These are phyloP conservation scores for Platysteira castanea DNA, from an alignment of 2,113 vertebrate species.

Conservation along the genomic window DNA sequence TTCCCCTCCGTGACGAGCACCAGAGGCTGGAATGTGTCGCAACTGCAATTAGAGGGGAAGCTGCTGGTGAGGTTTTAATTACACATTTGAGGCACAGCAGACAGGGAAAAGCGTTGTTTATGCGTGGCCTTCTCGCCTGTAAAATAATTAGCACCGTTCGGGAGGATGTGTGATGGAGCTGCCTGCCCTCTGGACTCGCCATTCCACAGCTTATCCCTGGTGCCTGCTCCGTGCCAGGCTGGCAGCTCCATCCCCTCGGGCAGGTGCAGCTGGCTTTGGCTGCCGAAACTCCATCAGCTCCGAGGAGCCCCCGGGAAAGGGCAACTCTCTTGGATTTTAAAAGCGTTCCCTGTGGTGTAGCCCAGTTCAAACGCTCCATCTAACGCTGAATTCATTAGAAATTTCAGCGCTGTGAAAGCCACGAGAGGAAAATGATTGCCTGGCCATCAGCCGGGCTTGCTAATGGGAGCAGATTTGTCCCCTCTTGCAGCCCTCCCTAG, in stretches of 20 bases:
- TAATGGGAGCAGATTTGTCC: neutral
- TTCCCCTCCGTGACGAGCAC: neutral
- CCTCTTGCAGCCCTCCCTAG: neutral
- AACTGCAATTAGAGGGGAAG: neutral
- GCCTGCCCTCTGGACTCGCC: neutral
- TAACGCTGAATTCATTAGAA: neutral
- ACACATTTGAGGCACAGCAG: neutral
- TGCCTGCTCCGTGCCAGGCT: neutral
- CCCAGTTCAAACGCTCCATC: neutral
- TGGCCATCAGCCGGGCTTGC: neutral
- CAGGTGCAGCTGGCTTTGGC: neutral
- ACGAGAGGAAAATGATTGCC: neutral
- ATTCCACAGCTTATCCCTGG: neutral
- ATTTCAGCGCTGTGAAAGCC: neutral
- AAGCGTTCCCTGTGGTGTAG: neutral
- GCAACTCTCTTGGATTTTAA: neutral
- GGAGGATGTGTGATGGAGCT: neutral
- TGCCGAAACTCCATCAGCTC: neutral
- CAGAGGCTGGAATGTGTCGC: neutral
- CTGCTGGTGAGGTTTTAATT: conserved; percentile 15
- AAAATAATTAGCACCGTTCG: neutral
- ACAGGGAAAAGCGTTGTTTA: neutral
- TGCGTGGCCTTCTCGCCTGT: neutral
- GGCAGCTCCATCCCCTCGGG: neutral
- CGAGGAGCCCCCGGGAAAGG: neutral